Percentiles rank a stretch among this genome's conserved stretches.
These are phyloP conservation scores for Platycnemis pennipes DNA, from an alignment of 2,888 invertebrate species.

Conservation along the genomic window DNA sequence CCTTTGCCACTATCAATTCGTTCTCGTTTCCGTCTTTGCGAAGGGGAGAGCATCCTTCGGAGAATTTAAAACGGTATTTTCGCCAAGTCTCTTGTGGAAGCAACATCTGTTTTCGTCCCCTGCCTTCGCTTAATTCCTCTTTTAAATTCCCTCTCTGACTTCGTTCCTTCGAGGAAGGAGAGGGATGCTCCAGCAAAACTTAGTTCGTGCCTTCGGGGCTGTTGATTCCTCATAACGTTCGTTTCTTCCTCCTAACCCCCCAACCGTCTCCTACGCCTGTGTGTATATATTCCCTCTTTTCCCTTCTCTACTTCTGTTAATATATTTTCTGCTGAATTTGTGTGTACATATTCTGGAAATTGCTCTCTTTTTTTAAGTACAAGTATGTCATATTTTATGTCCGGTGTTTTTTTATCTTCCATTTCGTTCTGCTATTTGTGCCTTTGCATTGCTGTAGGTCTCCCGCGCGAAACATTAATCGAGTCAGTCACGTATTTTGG, in stretches of 20 bases:
- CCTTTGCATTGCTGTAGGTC: not conserved
- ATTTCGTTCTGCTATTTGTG: not conserved
- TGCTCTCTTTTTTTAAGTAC: not conserved
- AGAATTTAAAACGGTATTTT: conserved; percentile 28
- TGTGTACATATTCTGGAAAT: not conserved
- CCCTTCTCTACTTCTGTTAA: not conserved
- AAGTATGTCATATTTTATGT: not conserved
- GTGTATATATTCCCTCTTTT: not conserved
- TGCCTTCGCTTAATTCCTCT: not conserved
- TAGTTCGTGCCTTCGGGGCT: conserved; percentile 10
- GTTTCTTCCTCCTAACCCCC: not conserved
- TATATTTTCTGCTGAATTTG: not conserved
- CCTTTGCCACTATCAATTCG: not conserved
- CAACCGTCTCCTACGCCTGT: not conserved
- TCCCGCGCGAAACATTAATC: not conserved
- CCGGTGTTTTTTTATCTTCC: not conserved
- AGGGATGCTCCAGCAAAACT: not conserved
- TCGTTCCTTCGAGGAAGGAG: not conserved
- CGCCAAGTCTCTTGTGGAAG: not conserved
- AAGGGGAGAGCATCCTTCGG: not conserved
- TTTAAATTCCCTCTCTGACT: not conserved
- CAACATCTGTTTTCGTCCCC: not conserved
- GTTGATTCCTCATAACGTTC: conserved; percentile 2
- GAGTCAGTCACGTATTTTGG: not conserved
- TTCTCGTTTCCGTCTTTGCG: conserved; percentile 26